Percentiles rank a stretch among this genome's conserved stretches.
Evolutionary conservation across 1,140 invertebrate species (phyloP).

Genomic region (Drosophila biarmipes): DNA sequence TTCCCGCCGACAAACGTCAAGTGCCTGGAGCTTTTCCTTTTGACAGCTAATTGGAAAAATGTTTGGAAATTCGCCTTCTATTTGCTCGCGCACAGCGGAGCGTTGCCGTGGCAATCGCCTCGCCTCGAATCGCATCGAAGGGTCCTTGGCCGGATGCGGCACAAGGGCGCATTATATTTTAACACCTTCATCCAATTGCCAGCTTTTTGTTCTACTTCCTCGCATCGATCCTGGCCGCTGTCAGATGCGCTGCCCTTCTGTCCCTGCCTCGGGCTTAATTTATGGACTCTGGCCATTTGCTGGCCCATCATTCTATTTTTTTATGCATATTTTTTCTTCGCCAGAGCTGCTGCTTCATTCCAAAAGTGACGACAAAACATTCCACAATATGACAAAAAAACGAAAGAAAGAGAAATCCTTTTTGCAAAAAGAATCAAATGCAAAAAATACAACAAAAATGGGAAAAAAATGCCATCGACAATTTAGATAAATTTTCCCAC

Average conservation of each 20-base stretch:
- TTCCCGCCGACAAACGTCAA: conserved; percentile 28
- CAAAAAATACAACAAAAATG: conserved; percentile 32
- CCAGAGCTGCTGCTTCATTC: conserved; percentile 34
- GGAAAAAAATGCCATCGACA: conserved; percentile 71
- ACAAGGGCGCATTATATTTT: conserved; percentile 73
- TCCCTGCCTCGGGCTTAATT: conserved; percentile 64
- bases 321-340: conserved; percentile 11
- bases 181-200: conserved; percentile 84
- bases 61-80: conserved; percentile 45
- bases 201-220: conserved; percentile 59
- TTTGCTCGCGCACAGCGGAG: conserved; percentile 18
- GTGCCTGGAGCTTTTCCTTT: conserved; percentile 27
- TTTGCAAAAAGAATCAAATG: conserved; percentile 67
- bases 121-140: conserved; percentile 1
- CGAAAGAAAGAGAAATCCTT: conserved; percentile 62
- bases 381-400: conserved; percentile 84
- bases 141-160: conserved; percentile 32
- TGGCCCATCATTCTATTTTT: conserved; percentile 58
- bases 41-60: conserved; percentile 70
- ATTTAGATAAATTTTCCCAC: conserved; percentile 85
- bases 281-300: conserved; percentile 81
- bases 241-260: conserved; percentile 46
- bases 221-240: conserved; percentile 71
- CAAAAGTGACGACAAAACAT: conserved; percentile 84
- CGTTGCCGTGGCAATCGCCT: conserved; percentile 32